Conservation (phyloP, 2,113 vertebrate species). For the Rhinogobius similis region DNA sequence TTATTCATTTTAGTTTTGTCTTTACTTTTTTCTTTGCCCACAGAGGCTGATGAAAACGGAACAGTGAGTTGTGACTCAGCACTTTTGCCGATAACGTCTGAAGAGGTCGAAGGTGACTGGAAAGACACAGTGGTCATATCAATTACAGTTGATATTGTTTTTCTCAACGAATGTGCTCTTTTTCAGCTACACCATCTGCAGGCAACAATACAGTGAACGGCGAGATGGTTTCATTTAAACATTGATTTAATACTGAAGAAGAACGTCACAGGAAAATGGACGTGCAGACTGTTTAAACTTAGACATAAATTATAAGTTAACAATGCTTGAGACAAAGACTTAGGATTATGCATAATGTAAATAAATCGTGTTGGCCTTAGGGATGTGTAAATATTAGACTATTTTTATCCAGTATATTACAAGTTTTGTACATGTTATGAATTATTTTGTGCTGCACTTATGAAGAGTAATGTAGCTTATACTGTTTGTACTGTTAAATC, state of each 20-base stretch:
- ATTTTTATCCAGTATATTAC: too few relatives aligned
- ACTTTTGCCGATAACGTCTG: slow-evolving; percentile 33
- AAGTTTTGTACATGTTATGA: too few relatives aligned
- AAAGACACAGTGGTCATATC: not conserved
- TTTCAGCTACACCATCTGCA: slow-evolving; percentile 35
- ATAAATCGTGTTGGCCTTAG: not conserved
- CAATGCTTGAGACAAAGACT: not conserved
- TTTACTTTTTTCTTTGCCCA: not conserved
- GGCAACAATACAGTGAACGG: slow-evolving; percentile 25
- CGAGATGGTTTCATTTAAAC: slow-evolving; percentile 61
- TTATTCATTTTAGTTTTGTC: too few relatives aligned
- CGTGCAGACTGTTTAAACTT: not conserved
- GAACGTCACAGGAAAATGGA: not conserved
- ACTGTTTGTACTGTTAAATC: slow-evolving; percentile 14
- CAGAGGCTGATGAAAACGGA: slow-evolving; percentile 46
- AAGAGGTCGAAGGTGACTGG: slow-evolving; percentile 54
- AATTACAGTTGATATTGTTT: not conserved
- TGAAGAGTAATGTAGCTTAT: not conserved
- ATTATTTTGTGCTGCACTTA: slow-evolving; percentile 22
- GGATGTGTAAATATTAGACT: not conserved
- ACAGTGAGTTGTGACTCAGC: slow-evolving; percentile 41
- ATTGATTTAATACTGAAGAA: slow-evolving; percentile 21
- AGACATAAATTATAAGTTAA: not conserved
- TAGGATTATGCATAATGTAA: not conserved
- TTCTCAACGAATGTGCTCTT: not conserved